A percentile compares a stretch with the other conserved stretches of the same genome.
These are phyloP conservation scores for Microcebus murinus DNA, from an alignment of 2,113 vertebrate species.

Conservation along the genomic window DNA sequence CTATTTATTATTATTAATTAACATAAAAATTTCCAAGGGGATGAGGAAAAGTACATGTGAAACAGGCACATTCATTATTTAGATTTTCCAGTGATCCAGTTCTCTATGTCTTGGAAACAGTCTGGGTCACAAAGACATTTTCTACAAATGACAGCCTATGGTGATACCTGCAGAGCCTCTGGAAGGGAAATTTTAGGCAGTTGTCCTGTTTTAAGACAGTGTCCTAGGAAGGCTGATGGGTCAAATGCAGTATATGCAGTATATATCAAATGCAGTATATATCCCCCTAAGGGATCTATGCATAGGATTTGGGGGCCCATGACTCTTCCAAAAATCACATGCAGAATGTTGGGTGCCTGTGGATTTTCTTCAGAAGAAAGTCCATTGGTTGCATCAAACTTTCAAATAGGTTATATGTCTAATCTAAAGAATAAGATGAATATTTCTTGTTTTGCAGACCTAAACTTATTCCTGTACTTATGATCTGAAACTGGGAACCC, in stretches of 20 bases:
- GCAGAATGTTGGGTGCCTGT: not conserved
- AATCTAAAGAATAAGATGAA: not conserved
- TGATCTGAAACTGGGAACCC: not conserved
- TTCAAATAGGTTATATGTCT: not conserved
- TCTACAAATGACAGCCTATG: not conserved
- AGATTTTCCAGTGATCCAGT: not conserved
- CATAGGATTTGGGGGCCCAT: not conserved
- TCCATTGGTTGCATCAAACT: not conserved
- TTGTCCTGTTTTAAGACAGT: not conserved
- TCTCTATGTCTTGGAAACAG: not conserved
- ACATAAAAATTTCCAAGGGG: not conserved
- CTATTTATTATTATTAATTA: not conserved
- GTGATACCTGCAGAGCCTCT: not conserved
- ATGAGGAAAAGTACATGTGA: not conserved
- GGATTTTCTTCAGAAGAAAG: not conserved
- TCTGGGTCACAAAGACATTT: not conserved
- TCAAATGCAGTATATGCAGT: not conserved
- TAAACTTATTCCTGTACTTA: not conserved
- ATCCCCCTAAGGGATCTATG: not conserved
- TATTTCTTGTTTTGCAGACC: not conserved
- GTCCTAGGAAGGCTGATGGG: not conserved
- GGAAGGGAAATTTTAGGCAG: not conserved
- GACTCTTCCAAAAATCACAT: not conserved
- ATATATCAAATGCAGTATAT: no score
- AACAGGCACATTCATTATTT: not conserved